These are phyloP conservation scores for Phaedon cochleariae DNA, from an alignment of 2,888 invertebrate genomes.

Conservation along the genomic window DNA sequence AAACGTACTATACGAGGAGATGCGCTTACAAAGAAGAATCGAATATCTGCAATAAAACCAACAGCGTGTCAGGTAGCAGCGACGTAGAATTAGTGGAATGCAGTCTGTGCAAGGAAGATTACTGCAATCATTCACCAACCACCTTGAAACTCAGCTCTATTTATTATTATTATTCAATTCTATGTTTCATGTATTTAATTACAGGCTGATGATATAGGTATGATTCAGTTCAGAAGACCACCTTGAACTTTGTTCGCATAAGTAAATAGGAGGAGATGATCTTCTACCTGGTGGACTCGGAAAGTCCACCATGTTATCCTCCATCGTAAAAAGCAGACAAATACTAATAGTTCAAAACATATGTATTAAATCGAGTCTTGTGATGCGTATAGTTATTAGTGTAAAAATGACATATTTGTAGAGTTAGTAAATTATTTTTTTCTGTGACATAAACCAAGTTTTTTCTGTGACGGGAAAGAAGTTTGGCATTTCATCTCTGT, in stretches of 20 bases:
- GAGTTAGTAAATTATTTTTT: no score
- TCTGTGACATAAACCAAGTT: no score
- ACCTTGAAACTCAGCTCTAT: neutral
- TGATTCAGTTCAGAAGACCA: neutral
- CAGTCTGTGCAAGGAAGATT: conserved; percentile 17
- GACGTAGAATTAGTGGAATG: conserved; percentile 14
- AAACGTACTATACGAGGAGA: conserved; percentile 26
- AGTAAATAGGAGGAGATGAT: no score
- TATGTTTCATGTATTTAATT: conserved; percentile 2
- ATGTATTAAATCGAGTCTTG: no score
- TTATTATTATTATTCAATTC: conserved; percentile 16
- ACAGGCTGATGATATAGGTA: neutral
- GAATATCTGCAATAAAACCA: conserved; percentile 11
- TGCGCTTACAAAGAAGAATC: conserved; percentile 23
- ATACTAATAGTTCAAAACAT: no score
- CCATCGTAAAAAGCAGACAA: no score
- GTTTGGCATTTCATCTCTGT: no score
- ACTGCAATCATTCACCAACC: conserved; percentile 21
- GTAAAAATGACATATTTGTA: no score
- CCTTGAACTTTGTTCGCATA: neutral
- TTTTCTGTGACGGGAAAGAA: no score
- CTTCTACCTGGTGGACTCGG: no score
- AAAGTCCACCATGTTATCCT: no score
- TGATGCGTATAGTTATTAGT: no score
- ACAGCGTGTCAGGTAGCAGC: neutral